Evolutionary conservation across 2,888 invertebrate genomes (phyloP), one percentile per base, ranked within the genome.

Genomic region (Tethea ocularis): DNA sequence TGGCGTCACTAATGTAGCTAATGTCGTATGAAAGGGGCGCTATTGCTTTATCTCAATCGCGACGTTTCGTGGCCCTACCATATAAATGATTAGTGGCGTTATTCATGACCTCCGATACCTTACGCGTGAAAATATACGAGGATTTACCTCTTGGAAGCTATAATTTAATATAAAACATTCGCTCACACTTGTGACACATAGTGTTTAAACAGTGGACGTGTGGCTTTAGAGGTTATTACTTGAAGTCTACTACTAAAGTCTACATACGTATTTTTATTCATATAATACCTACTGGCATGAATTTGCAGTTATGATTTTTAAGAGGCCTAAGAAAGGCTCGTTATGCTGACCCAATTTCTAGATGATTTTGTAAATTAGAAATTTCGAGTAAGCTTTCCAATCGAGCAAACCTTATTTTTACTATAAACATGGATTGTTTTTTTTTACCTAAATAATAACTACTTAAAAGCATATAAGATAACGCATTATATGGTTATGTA

Each of bases 21-120:
- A 93, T 93, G 92, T 93, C 84, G 89, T 91, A 93, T 91, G 87
- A 93, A 92, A 92, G 89, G 89, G 88, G 87, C 79, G 83, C 84
- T 87, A 86, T 88, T 86, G 86, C 84, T 86, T 87, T 91, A 91
- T 91, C 89, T 79, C 75, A 80, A 80, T 84, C 87, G 82, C 78
- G 80, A 81, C 80, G 80, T 80, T 83, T 84, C 80, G 77, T 73
- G 72, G 72, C 71, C 77, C 70, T 66, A 63, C 60, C 64, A 69
- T 71, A 69, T 68, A 46, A 74, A 82, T 83, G 82, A 83, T 83
- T 83, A 77, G 77, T 78, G 73, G 72, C 61, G 59, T 71, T 67
- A 69, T 70, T 68, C 67, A 67, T 74, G 71, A 67, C 68, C 67
- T 69, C 61, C 70, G 71, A 68, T 66, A 26, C 11, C 20, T 23